A percentile compares a stretch with the other conserved stretches of the same genome.
These are phyloP conservation scores for Botrylloides violaceus DNA, from an alignment of 23 tunicate genomes.

Conservation along the genomic window DNA sequence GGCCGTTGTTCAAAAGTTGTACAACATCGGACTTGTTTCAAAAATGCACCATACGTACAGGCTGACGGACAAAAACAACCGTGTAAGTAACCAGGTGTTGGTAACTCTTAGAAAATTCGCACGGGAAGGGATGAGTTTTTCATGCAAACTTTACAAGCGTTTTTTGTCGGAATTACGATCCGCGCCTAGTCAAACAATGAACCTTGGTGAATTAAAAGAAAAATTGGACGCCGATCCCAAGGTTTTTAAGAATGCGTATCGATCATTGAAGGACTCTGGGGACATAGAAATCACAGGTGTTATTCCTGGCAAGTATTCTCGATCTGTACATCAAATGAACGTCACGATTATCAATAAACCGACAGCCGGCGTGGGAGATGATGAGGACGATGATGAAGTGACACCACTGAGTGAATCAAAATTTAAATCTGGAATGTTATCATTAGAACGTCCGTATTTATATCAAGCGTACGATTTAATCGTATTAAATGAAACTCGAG, in stretches of 20 bases:
- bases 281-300: background rate
- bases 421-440: background rate
- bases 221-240: constrained; percentile 18
- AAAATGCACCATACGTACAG: constrained; percentile 46
- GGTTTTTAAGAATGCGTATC: constrained; percentile 1
- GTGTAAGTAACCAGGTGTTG: constrained; percentile 42
- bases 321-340: background rate
- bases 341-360: background rate
- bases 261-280: background rate
- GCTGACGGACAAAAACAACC: constrained; percentile 10
- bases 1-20: constrained; percentile 24
- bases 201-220: constrained; percentile 18
- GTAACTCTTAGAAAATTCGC: constrained; percentile 29
- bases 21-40: constrained; percentile 25
- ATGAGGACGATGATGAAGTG: background rate
- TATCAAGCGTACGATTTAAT: constrained; percentile 48
- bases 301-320: background rate
- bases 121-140: constrained; percentile 1
- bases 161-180: constrained; percentile 18
- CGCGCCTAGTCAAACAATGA: constrained; percentile 19
- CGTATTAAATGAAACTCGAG: constrained; percentile 36
- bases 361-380: background rate
- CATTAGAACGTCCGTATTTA: constrained; percentile 48
- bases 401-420: background rate
- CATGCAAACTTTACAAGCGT: constrained; percentile 7